phyloP scores from a whole-genome alignment of 2,888 invertebrate genomes.

The Drosophila paramelanica region DNA sequence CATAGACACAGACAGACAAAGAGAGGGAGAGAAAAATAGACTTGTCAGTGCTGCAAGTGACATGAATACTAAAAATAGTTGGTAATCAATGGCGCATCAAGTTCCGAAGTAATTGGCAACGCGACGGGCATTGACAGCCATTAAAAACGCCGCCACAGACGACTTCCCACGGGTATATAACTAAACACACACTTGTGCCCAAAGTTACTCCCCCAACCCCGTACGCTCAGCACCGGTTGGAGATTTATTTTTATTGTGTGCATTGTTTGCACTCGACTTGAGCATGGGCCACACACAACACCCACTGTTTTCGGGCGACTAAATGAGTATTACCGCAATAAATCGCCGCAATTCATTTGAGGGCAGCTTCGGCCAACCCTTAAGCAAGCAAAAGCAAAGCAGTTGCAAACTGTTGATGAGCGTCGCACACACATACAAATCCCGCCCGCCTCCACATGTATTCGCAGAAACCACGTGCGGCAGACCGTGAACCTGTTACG shows the following conservation, averaged over 20 bases:
- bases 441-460: conserved; percentile 31
- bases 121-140: conserved; percentile 46
- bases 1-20: background rate
- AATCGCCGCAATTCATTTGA: conserved; percentile 82
- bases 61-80: conserved; percentile 68
- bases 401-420: conserved; percentile 75
- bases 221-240: conserved; percentile 26
- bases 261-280: conserved; percentile 77
- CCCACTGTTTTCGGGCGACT: conserved; percentile 56
- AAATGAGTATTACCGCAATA: conserved; percentile 82
- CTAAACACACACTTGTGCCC: conserved; percentile 63
- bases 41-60: conserved; percentile 60
- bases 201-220: conserved; percentile 1
- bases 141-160: conserved; percentile 49
- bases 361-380: conserved; percentile 70
- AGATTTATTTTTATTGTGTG: conserved; percentile 80
- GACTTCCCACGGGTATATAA: conserved; percentile 79
- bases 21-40: background rate
- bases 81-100: conserved; percentile 43
- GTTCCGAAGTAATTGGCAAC: conserved; percentile 53
- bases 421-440: conserved; percentile 19
- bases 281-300: conserved; percentile 32
- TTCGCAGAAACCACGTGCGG: conserved; percentile 47
- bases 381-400: conserved; percentile 55
- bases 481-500: conserved; percentile 76